Evolutionary conservation across 2,888 invertebrate genomes (phyloP).

Genomic region (Cordylochernes scorpioides): DNA sequence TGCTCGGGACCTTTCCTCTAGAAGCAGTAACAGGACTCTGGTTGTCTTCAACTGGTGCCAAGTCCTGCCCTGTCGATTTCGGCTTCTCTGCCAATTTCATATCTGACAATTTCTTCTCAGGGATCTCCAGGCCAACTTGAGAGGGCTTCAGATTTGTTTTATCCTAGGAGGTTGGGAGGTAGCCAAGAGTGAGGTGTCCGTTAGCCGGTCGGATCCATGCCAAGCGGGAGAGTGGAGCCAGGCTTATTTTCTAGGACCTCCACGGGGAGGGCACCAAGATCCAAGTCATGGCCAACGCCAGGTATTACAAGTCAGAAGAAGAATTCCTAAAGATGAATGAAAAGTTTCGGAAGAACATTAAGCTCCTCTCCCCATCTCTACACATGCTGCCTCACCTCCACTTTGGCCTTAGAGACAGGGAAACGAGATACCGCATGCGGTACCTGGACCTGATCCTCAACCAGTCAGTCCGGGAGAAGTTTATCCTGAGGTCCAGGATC

Average conservation of each 20-base stretch:
- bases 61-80: too few species aligned
- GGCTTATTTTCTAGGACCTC: constrained; percentile 86
- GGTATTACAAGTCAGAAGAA: constrained; percentile 29
- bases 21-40: too few species aligned
- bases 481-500: constrained; percentile 30
- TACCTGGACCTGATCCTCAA: constrained; percentile 90
- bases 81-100: too few species aligned
- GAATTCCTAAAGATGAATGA: constrained; percentile 47
- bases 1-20: too few species aligned
- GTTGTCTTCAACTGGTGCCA: too few species aligned
- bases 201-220: constrained; percentile 73
- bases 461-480: constrained; percentile 64
- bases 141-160: too few species aligned
- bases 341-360: constrained; percentile 48
- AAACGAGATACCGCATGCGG: constrained; percentile 61
- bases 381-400: constrained; percentile 94
- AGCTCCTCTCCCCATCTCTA: constrained; percentile 73
- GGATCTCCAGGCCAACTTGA: too few species aligned
- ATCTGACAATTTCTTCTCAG: too few species aligned
- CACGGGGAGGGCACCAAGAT: constrained; percentile 81
- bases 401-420: constrained; percentile 86
- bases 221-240: constrained; percentile 69
- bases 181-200: too few species aligned
- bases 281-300: constrained; percentile 82
- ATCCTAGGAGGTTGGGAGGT: too few species aligned